Evolutionary conservation across 2,797 vertebrate genomes (phyloP).

Genomic region (Scolopax rusticola): DNA sequence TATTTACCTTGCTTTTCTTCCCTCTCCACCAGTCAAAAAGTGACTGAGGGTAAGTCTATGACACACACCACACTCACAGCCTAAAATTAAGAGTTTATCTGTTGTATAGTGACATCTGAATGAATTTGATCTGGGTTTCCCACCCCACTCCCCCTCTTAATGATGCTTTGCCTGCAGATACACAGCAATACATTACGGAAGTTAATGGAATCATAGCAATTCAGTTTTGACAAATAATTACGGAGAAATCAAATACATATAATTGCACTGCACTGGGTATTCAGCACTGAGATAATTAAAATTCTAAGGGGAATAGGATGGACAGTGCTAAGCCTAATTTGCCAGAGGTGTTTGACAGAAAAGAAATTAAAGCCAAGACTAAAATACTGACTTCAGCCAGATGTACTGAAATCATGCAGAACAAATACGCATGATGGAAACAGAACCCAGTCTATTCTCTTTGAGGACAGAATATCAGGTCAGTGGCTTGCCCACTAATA

Average conservation of each 20-base stretch:
- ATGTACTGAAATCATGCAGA: slow-evolving; percentile 14
- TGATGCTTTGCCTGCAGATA: not conserved
- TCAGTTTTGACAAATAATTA: slow-evolving; percentile 18
- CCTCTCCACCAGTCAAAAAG: not conserved
- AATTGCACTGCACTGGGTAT: not conserved
- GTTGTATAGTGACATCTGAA: not conserved
- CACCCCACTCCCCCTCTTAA: not conserved
- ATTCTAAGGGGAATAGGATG: not conserved
- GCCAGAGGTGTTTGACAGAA: not conserved
- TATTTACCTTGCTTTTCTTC: not conserved
- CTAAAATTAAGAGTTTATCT: not conserved
- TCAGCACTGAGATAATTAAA: not conserved
- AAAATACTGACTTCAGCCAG: not conserved
- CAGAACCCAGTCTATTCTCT: not conserved
- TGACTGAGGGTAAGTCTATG: not conserved
- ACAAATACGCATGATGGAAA: not conserved
- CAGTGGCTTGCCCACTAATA: not conserved
- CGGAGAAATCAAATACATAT: not conserved
- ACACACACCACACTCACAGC: not conserved
- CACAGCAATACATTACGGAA: not conserved
- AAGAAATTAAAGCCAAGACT: slow-evolving; percentile 10
- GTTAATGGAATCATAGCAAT: not conserved
- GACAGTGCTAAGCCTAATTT: not conserved
- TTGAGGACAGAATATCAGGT: not conserved
- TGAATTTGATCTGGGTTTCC: not conserved